Base-by-base conservation (phyloP, 2,888 invertebrate genomes). In the Agonum fuliginosum region DNA sequence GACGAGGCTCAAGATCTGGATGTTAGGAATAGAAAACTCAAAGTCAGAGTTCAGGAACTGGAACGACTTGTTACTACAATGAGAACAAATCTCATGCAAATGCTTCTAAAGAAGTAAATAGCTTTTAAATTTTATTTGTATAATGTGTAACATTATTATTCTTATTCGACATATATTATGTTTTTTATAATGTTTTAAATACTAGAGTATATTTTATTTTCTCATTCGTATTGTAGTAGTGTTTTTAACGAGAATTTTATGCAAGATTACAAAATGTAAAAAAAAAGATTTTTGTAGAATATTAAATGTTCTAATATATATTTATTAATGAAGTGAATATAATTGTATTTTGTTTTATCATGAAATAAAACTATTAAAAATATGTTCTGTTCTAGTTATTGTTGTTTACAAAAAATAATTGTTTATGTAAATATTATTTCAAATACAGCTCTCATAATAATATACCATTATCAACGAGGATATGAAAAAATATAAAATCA, bases 11-110 rank as follows among this genome's bases (percentile, higher is more conserved):
- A 88, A 20, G 89, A 91, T 62, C 86, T 94, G 78, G 91, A 91
- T 82, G 89, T 88, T 72, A 89, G 89, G 81, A 94, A 94, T 84
- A 88, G 90, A 79, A 89, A 90, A 83, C 86, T 94, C 67, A 89
- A 89, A 83, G 89, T 91, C 74, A 89, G 90, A 85, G 93, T 92
- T 6, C 91, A 91, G 78, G 90, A 92, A 82, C 84, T 94, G 80
- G 93, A 93, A 82, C 91, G 91, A 82, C 89, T 92, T 85, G 93
- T 93, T 20, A 90, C 89, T 80, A 89, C 89, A 81, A 88, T 93
- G 84, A 90, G 92, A 83, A 90, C 89, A 81, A 90, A 91, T 81
- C 87, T 93, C 83, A 90, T 93, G 87, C 87, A 89, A 81, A 90
- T 91, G 54, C 91, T 93, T 83, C 86, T 91, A 81, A 90, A 89